Base-by-base conservation (phyloP, 2,113 vertebrate genomes). In the Xiphias gladius region DNA sequence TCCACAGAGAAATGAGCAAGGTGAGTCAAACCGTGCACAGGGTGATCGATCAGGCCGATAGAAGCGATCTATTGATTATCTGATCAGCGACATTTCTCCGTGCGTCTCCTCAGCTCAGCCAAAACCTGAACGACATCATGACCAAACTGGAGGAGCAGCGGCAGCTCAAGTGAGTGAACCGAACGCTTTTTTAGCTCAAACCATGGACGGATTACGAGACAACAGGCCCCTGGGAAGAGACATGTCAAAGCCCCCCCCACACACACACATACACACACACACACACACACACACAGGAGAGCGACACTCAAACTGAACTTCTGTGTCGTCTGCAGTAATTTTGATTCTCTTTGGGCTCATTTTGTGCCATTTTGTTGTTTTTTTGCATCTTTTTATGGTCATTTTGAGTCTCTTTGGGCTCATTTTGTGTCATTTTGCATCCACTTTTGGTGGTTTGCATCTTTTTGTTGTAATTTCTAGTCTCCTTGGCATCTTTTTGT, bases 1-100 rank as follows among this genome's bases (percentile, higher is more conserved):
- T 99, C 91, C 98, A 99, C 94, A 96, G 92, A 93, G 98, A 99
- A 83, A 98, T 99, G 97, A 93, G 96, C 88, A 99, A 98, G 96
- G 97, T 99, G 92, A 89, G 87, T 64, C 9, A 14, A 22, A 6
- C 28, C 2, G 7, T 41, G 1, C 4, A 1, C 0, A 5, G 0
- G 10, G 43, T 17, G n/a, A 58, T 12, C 3, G 20, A 19, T 76
- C 19, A 4, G 1, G 30, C 20, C 10, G 0, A 58, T 5, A 2
- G 6, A 24, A 16, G 10, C 3, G 22, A 68, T 46, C 22, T 3
- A 46, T 2, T 0, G 62, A 67, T 8, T 17, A 26, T 14, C 19
- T 39, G 9, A 46, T 62, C 1, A 2, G 12, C 39, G 39, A 1
- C 1, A 0, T 62, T 9, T 12, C 50, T 58, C 4, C 1, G 14